phyloP scores from a whole-genome alignment of 2,797 vertebrate genomes.

The Ispidina picta region DNA sequence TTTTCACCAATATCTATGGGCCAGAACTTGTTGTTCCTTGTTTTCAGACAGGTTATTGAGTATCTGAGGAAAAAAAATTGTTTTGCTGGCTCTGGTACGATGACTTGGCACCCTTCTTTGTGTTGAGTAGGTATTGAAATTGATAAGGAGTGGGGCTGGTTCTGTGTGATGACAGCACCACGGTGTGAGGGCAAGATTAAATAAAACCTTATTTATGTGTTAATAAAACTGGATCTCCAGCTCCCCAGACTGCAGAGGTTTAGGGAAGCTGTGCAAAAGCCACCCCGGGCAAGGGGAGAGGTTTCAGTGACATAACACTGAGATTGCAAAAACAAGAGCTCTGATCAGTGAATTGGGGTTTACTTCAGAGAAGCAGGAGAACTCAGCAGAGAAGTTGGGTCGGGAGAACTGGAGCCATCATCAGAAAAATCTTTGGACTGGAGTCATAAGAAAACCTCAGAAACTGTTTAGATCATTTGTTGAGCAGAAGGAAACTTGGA shows the following conservation, averaged over 20 bases:
- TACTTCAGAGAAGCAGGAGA: background rate
- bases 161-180: background rate
- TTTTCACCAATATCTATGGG: background rate
- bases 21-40: background rate
- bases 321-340: background rate
- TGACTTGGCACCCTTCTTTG: background rate
- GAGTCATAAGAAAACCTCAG: background rate
- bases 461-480: background rate
- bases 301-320: background rate
- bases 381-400: background rate
- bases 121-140: background rate
- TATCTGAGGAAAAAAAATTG: background rate
- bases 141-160: background rate
- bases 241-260: background rate
- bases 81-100: background rate
- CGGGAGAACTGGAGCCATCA: background rate
- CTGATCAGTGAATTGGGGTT: background rate
- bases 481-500: background rate
- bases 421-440: background rate
- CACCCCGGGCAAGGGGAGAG: background rate
- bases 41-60: background rate
- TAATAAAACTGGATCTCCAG: background rate
- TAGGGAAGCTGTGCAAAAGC: background rate
- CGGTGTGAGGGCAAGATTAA: background rate
- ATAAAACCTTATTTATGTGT: background rate